Evolutionary conservation across 1,140 invertebrate species (phyloP).

Genomic region (Lineus longissimus): DNA sequence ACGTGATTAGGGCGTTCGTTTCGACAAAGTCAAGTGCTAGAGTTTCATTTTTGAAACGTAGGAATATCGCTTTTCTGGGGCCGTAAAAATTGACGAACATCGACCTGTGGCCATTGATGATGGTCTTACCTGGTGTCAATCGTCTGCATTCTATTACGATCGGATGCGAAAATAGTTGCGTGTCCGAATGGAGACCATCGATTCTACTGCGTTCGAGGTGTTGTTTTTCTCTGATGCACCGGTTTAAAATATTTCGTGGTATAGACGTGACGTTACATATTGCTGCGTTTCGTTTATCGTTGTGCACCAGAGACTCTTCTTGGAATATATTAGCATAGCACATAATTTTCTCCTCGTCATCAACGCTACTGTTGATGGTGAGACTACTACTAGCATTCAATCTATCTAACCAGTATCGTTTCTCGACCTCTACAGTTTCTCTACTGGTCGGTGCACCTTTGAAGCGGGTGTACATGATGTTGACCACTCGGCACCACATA

Average conservation of each 20-base stretch:
- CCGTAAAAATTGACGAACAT: neutral
- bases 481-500: neutral
- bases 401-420: neutral
- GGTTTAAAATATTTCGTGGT: neutral
- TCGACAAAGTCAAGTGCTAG: neutral
- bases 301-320: neutral
- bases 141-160: neutral
- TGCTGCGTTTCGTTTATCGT: neutral
- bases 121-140: neutral
- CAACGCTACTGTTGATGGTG: neutral
- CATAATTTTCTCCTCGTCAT: too few species aligned
- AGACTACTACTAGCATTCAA: neutral
- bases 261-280: neutral
- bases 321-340: neutral
- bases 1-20: neutral
- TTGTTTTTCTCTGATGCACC: constrained; percentile 1
- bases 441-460: neutral
- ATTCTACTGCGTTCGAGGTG: neutral
- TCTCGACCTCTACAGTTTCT: neutral
- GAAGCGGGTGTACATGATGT: neutral
- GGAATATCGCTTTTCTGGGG: neutral
- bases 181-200: neutral
- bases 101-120: neutral
- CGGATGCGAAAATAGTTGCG: neutral
- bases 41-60: neutral